phyloP scores from a whole-genome alignment of 1,140 invertebrate genomes.

The Cyclina sinensis region DNA sequence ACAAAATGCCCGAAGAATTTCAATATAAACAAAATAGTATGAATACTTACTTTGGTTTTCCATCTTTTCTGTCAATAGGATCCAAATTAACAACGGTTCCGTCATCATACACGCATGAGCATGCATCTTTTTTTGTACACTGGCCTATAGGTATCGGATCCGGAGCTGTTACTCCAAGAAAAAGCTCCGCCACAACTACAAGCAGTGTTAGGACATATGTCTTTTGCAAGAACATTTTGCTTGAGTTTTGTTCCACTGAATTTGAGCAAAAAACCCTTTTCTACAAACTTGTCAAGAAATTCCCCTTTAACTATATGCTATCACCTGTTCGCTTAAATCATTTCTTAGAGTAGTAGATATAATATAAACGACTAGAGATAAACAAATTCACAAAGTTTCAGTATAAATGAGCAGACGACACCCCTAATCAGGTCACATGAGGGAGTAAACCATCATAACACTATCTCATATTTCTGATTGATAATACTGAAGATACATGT shows the following conservation, averaged over 20 bases:
- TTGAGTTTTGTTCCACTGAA: background rate
- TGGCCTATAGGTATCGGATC: background rate
- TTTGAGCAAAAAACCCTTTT: background rate
- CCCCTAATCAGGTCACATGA: background rate
- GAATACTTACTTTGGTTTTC: conserved; percentile 44
- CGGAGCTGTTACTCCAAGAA: background rate
- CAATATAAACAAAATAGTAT: too few relatives aligned
- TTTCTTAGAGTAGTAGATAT: background rate
- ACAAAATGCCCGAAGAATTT: too few relatives aligned
- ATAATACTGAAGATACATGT: background rate
- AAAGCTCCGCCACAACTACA: background rate
- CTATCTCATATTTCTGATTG: background rate
- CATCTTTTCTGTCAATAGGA: conserved; percentile 27
- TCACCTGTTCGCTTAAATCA: background rate
- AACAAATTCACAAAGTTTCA: too few relatives aligned
- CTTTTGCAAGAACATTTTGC: background rate
- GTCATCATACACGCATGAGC: conserved; percentile 43
- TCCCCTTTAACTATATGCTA: background rate
- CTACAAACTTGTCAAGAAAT: background rate
- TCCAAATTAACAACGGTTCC: conserved; percentile 32
- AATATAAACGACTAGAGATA: too few relatives aligned
- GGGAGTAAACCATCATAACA: background rate
- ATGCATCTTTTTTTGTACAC: conserved; percentile 29
- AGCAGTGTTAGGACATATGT: background rate
- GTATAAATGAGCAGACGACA: too few relatives aligned